Evolutionary conservation across 30 jellyfish, hydroid and myxozoan genomes (phyloP).

Genomic region (Turritopsis rubra): DNA sequence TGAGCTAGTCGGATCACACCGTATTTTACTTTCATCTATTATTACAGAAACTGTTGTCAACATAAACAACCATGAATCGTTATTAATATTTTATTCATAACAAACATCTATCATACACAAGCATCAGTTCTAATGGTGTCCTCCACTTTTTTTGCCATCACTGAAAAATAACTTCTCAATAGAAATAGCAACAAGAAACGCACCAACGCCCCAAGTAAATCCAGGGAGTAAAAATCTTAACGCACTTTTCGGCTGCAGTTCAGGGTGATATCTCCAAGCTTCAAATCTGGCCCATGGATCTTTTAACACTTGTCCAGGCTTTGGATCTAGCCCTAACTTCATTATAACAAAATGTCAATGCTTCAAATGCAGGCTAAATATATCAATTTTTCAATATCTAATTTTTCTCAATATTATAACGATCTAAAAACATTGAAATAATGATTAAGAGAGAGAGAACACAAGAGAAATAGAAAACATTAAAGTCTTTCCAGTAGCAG

Average conservation of each 20-base stretch:
- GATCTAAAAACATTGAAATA: neutral
- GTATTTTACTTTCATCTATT: too few relatives aligned
- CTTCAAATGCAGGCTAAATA: neutral
- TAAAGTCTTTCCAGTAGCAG: too few relatives aligned
- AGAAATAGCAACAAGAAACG: constrained; percentile 58
- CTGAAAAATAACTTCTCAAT: constrained; percentile 67
- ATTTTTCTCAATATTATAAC: neutral
- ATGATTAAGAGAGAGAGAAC: too few relatives aligned
- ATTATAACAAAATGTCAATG: neutral
- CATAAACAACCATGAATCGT: neutral
- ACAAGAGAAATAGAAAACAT: too few relatives aligned
- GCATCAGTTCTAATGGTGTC: constrained; percentile 30
- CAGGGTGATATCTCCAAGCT: constrained; percentile 95
- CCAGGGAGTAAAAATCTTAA: constrained; percentile 60
- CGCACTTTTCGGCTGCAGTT: constrained; percentile 34
- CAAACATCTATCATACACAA: neutral
- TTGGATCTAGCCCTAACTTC: constrained; percentile 7
- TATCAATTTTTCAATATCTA: neutral
- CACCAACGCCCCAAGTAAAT: constrained; percentile 88
- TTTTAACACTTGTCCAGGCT: constrained; percentile 37
- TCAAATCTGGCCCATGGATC: constrained; percentile 98
- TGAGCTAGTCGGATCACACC: too few relatives aligned
- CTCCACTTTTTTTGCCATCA: constrained; percentile 42
- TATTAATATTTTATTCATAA: neutral
- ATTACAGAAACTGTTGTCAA: too few relatives aligned